Evolutionary conservation across 2,888 invertebrate genomes (phyloP).

Genomic region (Ischnus inquisitorius): DNA sequence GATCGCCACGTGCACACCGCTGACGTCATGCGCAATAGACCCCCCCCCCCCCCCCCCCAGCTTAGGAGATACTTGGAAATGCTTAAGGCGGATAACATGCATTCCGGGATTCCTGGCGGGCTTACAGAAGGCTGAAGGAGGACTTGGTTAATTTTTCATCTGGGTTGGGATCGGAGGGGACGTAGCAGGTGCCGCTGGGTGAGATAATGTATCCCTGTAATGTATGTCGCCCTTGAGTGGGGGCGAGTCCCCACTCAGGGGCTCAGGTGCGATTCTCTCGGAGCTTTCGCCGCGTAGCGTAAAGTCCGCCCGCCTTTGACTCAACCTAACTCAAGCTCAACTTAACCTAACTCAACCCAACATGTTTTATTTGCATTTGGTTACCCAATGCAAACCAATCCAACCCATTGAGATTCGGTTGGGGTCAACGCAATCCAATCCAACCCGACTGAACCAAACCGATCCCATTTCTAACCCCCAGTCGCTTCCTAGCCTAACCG

Average conservation of each 20-base stretch:
- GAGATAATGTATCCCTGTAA: conserved; percentile 32
- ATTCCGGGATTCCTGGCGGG: neutral
- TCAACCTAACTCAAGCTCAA: neutral
- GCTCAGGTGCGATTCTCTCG: conserved; percentile 35
- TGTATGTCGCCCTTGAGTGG: no score
- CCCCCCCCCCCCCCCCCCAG: no score
- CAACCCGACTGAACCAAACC: no score
- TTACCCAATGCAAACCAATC: no score
- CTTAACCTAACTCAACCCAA: no score
- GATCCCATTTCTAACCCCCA: no score
- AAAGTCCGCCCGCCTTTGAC: no score
- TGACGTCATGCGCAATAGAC: conserved; percentile 22
- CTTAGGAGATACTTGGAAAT: neutral
- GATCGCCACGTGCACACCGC: conserved; percentile 11
- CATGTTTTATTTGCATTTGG: no score
- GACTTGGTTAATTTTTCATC: neutral
- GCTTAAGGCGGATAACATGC: neutral
- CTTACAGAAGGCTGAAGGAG: neutral
- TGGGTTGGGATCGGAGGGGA: neutral
- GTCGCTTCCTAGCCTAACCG: no score
- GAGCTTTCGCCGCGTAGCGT: conserved; percentile 23
- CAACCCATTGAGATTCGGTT: no score
- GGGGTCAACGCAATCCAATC: no score
- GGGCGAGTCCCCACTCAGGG: neutral
- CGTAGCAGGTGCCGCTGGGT: conserved; percentile 19